Base-by-base conservation (phyloP, 1,140 invertebrate species). In the Carcinoscorpius rotundicauda region DNA sequence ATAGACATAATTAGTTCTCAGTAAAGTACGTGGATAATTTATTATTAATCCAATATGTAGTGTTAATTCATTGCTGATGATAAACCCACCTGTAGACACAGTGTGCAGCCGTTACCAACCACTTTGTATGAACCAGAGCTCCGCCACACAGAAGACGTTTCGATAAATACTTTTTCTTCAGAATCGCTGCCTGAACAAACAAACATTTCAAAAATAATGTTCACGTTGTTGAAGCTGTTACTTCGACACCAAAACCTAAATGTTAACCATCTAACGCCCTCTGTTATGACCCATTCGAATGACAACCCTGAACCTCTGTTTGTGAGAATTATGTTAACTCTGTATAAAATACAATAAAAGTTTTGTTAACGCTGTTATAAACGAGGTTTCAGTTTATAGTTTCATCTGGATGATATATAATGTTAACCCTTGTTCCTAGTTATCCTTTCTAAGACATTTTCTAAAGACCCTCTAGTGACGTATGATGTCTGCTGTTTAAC, bases 71-170 rank as follows among this genome's bases (percentile, higher is more conserved):
- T 29, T 29, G 29, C 29, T 29, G 2, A 29, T 29, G 29, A 29
- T 29, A 29, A 61, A 81, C 85, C 84, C 80, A 96, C 92, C 88
- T 88, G 87, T 94, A 74, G 29, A 81, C 70, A 72, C 92, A 96
- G 82, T 97, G 93, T 9, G 92, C 91, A 3, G 92, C 92, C 0
- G 92, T 95, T 0, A 96, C 80, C 49, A 96, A 83, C 72, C 93
- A 87, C 64, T 82, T 81, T 9, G 83, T 77, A 8, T 85, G 86
- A 52, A 97, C 87, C 5, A 97, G 78, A 0, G 91, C 90, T 3
- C 91, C 93, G 2, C 92, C 93, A 72, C 93, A 96, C 3, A 91
- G 89, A 4, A 95, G 82, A 73, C 93, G 90, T 74, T 92, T 91
- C 58, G 86, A 87, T 8, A 95, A 78, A 73, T 94, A 94, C 52